Conservation (phyloP, 2,888 invertebrate species). For the Dolichomitus sp. region DNA sequence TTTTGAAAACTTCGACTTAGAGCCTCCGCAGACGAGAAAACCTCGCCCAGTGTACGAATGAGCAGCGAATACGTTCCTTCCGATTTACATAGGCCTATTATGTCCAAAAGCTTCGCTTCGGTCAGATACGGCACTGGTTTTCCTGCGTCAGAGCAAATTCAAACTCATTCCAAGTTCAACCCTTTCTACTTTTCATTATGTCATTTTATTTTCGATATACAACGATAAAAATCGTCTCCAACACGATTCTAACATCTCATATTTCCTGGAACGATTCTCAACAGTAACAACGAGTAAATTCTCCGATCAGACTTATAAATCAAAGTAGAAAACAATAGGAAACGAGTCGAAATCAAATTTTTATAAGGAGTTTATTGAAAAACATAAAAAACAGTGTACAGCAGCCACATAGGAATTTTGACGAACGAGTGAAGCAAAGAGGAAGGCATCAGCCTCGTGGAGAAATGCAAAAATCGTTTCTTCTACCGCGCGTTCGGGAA, state of each 20-base stretch:
- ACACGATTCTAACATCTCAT: neutral
- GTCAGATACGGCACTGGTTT: slow-evolving; percentile 89
- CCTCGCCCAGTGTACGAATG: slow-evolving; percentile 92
- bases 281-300: neutral
- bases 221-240: neutral
- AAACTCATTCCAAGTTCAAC: slow-evolving; percentile 14
- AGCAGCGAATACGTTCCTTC: slow-evolving; percentile 91
- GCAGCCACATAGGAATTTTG: slow-evolving; percentile 67
- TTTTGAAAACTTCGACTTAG: slow-evolving; percentile 91
- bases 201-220: neutral
- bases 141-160: slow-evolving; percentile 73
- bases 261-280: neutral
- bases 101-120: slow-evolving; percentile 91
- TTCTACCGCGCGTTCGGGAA: slow-evolving; percentile 51
- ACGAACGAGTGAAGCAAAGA: slow-evolving; percentile 36
- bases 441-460: slow-evolving; percentile 25
- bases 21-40: slow-evolving; percentile 91
- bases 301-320: neutral
- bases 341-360: slow-evolving; percentile 50
- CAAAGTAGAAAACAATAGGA: slow-evolving; percentile 49
- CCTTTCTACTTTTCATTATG: neutral
- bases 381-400: slow-evolving; percentile 65
- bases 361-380: slow-evolving; percentile 62
- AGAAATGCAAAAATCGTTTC: slow-evolving; percentile 43
- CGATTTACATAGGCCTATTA: slow-evolving; percentile 92